Evolutionary conservation across 2,113 vertebrate genomes (phyloP), one percentile per base, ranked within the genome.

Genomic region (Helogale parvula): DNA sequence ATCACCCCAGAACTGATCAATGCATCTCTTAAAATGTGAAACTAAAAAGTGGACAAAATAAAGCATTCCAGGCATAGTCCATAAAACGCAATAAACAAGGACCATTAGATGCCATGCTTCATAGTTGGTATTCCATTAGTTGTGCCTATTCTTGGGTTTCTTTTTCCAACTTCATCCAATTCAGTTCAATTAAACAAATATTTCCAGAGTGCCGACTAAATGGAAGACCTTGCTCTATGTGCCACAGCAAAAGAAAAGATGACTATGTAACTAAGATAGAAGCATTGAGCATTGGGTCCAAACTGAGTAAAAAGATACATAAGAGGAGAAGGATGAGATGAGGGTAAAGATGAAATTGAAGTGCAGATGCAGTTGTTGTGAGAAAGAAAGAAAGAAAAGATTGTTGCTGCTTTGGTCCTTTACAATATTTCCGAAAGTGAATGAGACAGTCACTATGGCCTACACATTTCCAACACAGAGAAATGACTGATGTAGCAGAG

Each of bases 131-230:
- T 96, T 93, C 77, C 27, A 74, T 27, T 89, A 35, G n/a, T 1
- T 27, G 27, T 88, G 77, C 23, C 21, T 93, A 47, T n/a, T 81
- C 77, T 38, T 81, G 69, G 71, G 88, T 91, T 97, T 94, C 69
- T 81, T 88, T 95, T 88, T 50, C 68, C 35, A 87, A 90, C 29
- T 91, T 94, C 80, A 88, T 85, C 95, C 60, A 50, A 41, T 93
- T 81, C 23, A 63, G 83, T 80, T 96, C 84, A 96, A 92, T 92
- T 94, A 93, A 96, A 87, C 31, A 97, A 87, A 96, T 90, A 80
- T 95, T 93, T 91, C 83, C 69, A 68, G 68, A 79, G 7, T 82
- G 74, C 17, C 54, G 52, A 41, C 23, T 82, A 65, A 79, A 72
- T 72, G 74, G 57, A 76, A 96, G 41, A 65, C 21, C 7, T 52